Conservation (phyloP, 1,140 invertebrate genomes). For the Scaptodrosophila lebanonensis region DNA sequence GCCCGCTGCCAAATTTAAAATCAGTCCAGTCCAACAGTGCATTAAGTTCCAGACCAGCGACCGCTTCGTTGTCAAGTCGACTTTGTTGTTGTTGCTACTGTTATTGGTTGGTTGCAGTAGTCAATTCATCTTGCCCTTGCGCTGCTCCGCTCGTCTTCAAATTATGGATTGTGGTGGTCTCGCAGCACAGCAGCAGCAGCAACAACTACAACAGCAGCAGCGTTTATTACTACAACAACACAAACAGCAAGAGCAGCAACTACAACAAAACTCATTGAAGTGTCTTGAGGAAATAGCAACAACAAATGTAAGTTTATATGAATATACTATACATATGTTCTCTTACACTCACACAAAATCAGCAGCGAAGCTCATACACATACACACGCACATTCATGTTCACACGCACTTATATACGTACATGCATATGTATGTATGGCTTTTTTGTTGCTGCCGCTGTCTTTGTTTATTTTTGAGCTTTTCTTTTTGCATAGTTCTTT, state of each 20-base stretch:
- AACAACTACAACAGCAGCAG: slow-evolving; percentile 35
- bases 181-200: slow-evolving; percentile 61
- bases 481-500: slow-evolving; percentile 17
- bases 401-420: slow-evolving; percentile 11
- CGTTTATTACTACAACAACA: slow-evolving; percentile 40
- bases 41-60: too few relatives aligned
- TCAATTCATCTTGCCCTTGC: slow-evolving; percentile 6
- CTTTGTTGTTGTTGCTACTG: slow-evolving; percentile 16
- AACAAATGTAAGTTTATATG: slow-evolving; percentile 67
- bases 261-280: slow-evolving; percentile 48
- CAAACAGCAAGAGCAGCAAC: slow-evolving; percentile 36
- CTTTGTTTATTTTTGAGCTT: slow-evolving; percentile 11
- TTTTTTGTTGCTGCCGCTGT: slow-evolving; percentile 9
- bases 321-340: too few relatives aligned
- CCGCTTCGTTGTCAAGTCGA: too few relatives aligned
- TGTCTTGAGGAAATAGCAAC: slow-evolving; percentile 65
- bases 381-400: too few relatives aligned
- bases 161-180: slow-evolving; percentile 72
- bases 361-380: too few relatives aligned
- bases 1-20: slow-evolving; percentile 28
- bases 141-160: slow-evolving; percentile 30
- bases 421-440: slow-evolving; percentile 1
- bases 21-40: too few relatives aligned
- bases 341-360: too few relatives aligned
- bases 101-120: too few relatives aligned